Percentiles rank a stretch among this genome's conserved stretches.
Evolutionary conservation across 92 coral and sea anemone genomes (phyloP).

Genomic region (Heteractis magnifica): DNA sequence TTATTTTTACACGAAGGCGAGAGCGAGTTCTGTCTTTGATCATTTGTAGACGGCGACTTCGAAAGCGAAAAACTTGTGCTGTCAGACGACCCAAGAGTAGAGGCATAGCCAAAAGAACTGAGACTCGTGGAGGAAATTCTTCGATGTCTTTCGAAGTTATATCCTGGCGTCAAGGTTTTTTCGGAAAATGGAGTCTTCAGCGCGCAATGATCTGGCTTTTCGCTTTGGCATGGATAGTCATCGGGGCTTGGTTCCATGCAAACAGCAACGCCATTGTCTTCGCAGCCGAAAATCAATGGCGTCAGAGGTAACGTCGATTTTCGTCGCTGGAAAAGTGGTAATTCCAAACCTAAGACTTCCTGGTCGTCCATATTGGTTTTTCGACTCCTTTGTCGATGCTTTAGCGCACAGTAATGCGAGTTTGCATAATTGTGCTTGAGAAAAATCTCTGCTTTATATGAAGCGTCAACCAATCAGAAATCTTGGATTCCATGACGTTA

Average conservation of each 20-base stretch:
- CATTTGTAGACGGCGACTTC: neutral
- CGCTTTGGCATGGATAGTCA: neutral
- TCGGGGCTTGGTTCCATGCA: neutral
- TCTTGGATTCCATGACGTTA: neutral
- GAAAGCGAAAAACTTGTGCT: neutral
- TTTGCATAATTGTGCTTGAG: no score
- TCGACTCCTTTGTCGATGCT: neutral
- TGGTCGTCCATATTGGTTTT: neutral
- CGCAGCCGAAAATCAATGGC: conserved; percentile 15
- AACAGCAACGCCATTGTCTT: conserved; percentile 4
- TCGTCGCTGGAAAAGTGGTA: conserved; percentile 11
- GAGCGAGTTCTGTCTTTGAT: neutral
- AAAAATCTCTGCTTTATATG: neutral
- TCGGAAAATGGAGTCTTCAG: conserved; percentile 7
- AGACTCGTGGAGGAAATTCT: conserved; percentile 3
- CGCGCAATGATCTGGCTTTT: neutral
- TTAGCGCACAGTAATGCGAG: no score
- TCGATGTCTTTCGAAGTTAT: conserved; percentile 13
- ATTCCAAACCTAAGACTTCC: neutral
- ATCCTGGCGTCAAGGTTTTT: conserved; percentile 6
- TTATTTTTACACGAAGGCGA: neutral
- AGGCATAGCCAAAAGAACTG: conserved; percentile 7
- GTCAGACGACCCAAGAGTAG: conserved; percentile 15
- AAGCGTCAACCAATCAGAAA: neutral
- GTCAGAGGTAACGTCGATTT: neutral